Evolutionary conservation across 1,140 invertebrate species (phyloP).

Genomic region (Ceratoteleas bidentatus): DNA sequence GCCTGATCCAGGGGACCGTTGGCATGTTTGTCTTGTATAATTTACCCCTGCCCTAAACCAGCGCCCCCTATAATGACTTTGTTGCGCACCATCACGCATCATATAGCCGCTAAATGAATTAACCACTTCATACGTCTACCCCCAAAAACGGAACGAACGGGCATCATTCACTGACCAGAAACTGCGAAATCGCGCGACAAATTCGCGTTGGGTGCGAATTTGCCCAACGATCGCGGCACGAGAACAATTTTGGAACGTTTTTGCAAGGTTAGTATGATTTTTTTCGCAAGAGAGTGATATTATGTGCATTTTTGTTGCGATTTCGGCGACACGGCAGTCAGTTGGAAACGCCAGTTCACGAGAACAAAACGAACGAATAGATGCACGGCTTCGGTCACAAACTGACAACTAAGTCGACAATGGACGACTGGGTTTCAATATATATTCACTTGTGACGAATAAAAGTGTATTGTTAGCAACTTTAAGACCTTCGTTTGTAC

Average conservation of each 20-base stretch:
- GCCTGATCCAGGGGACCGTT: conserved; percentile 79
- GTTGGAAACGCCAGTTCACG: conserved; percentile 37
- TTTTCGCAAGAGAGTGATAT: conserved; percentile 64
- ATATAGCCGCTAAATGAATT: conserved; percentile 42
- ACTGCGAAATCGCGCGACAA: not conserved
- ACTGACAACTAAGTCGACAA: conserved; percentile 40
- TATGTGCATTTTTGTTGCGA: conserved; percentile 47
- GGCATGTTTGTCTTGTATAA: conserved; percentile 76
- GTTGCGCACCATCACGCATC: conserved; percentile 22
- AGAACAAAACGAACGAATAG: conserved; percentile 35
- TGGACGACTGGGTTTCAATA: conserved; percentile 16
- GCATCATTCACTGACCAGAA: too few species aligned
- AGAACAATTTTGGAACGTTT: conserved; percentile 71
- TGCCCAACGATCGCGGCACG: conserved; percentile 24
- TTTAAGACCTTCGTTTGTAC: not conserved
- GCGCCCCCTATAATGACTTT: conserved; percentile 55
- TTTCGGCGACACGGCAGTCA: conserved; percentile 22
- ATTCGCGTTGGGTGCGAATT: conserved; percentile 5
- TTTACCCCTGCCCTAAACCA: conserved; percentile 51
- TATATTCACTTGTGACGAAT: conserved; percentile 58
- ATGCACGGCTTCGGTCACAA: conserved; percentile 57
- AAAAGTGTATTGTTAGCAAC: conserved; percentile 36
- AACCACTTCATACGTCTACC: conserved; percentile 10
- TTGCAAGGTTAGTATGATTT: conserved; percentile 75
- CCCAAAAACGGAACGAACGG: too few species aligned